Conservation (phyloP, 1,140 invertebrate genomes). For the Muscidifurax raptorellus region DNA sequence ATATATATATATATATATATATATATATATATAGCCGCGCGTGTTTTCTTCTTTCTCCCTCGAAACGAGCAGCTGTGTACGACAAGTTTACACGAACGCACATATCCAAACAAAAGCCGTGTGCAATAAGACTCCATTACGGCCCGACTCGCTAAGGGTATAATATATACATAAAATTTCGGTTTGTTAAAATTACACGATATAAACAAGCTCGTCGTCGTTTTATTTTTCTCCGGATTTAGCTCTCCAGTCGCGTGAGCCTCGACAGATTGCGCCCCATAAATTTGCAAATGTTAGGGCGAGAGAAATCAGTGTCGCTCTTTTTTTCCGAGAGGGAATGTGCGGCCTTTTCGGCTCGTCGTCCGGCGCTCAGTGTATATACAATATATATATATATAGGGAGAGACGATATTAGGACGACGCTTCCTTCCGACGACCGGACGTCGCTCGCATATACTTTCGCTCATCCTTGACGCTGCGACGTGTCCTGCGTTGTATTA, state of each 20-base stretch:
- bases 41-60: not conserved
- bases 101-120: not conserved
- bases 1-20: no score
- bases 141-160: no score
- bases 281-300: not conserved
- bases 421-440: not conserved
- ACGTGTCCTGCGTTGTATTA: no score
- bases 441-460: not conserved
- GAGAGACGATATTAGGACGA: not conserved
- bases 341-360: no score
- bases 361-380: no score
- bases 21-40: no score
- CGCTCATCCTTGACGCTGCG: not conserved
- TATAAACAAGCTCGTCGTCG: not conserved
- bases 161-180: not conserved
- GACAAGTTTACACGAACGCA: not conserved
- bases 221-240: not conserved
- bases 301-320: not conserved
- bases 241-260: not conserved
- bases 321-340: not conserved
- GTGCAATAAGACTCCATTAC: slow-evolving; percentile 24
- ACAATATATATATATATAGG: no score
- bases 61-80: not conserved
- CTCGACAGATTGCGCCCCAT: slow-evolving; percentile 4
- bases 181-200: not conserved